Percentiles rank a stretch among this genome's conserved stretches.
phyloP scores from a whole-genome alignment of 30 jellyfish, hydroid and myxozoan species.

The Chironex yamaguchii region DNA sequence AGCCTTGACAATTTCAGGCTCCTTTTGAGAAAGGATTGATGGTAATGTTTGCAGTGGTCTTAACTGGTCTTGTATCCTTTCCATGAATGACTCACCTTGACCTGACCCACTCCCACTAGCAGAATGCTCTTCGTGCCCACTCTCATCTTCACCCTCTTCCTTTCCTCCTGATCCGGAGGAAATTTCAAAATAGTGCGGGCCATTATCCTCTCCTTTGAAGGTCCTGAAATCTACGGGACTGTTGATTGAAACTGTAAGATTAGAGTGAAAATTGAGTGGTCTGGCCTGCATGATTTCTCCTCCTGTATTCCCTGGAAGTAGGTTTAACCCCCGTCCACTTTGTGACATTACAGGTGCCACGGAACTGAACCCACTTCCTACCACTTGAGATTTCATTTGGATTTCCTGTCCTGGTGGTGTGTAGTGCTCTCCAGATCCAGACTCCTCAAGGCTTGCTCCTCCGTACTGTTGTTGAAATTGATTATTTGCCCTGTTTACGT shows the following conservation, averaged over 20 bases:
- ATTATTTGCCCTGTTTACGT: too few species aligned
- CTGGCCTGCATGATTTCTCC: not conserved
- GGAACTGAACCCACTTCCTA: not conserved
- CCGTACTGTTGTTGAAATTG: not conserved
- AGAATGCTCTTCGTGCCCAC: slow-evolving; percentile 43
- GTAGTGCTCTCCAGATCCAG: not conserved
- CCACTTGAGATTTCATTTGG: not conserved
- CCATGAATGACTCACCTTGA: too few species aligned
- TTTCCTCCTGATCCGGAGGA: not conserved
- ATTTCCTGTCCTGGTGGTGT: not conserved
- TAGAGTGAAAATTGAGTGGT: slow-evolving; percentile 55
- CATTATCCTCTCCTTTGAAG: slow-evolving; percentile 43
- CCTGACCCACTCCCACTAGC: slow-evolving; percentile 62
- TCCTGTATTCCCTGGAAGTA: not conserved
- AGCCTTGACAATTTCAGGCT: too few species aligned
- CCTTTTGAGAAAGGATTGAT: too few species aligned
- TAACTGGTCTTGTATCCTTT: too few species aligned
- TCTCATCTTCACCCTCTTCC: not conserved
- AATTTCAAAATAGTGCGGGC: not conserved
- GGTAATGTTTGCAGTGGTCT: too few species aligned
- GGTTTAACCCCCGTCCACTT: not conserved
- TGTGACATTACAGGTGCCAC: not conserved
- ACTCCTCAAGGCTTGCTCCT: not conserved
- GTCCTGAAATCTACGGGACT: slow-evolving; percentile 8
- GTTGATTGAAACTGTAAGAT: slow-evolving; percentile 41